Base-by-base conservation (phyloP, 92 coral and sea anemone genomes). In the Diadumene lineata region DNA sequence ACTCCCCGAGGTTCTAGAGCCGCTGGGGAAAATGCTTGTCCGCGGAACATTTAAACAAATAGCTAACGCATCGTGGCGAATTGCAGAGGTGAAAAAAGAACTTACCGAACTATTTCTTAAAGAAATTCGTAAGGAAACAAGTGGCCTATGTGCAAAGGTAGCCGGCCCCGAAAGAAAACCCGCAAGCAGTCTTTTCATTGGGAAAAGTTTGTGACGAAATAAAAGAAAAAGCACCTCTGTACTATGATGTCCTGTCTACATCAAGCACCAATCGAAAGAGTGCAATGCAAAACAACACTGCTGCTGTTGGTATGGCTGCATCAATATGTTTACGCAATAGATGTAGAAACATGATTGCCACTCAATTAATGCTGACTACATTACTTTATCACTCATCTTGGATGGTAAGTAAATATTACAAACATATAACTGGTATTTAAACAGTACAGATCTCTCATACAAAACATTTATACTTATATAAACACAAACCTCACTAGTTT, bases 291-390 rank as follows among this genome's bases (percentile, higher is more conserved):
- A 34, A 60, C 26, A 34, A 70, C 31, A 61, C 53, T 76, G 86
- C 81, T 25, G 89, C 91, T 19, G 69, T 90, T 79, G 96, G 82
- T 51, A 90, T 90, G 96, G 92, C 87, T 21, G 93, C 93, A 60
- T 87, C 79, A 19, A 78, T 89, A 17, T 85, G 90, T 70, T 73
- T 85, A 1, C 24, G 82, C 18, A 68, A 81, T 73, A 44, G 90
- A 51, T 89, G 81, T 22, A 73, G 62, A 17, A 56, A 34, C 53
- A 78, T 86, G 94, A 89, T 81, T 79, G 91, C 87, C 38, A 83
- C 86, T 21, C 88, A 89, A 66, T 69, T 86, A 22, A 53, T 86
- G 46, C 75, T 82, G 8, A 85, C 88, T 63, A 70, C 75, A 26
- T 89, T 81, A 63, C 60, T 85, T 33, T 85, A 89, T 68, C 90